phyloP scores from a whole-genome alignment of 2,888 invertebrate genomes.

The Andricus curvator region DNA sequence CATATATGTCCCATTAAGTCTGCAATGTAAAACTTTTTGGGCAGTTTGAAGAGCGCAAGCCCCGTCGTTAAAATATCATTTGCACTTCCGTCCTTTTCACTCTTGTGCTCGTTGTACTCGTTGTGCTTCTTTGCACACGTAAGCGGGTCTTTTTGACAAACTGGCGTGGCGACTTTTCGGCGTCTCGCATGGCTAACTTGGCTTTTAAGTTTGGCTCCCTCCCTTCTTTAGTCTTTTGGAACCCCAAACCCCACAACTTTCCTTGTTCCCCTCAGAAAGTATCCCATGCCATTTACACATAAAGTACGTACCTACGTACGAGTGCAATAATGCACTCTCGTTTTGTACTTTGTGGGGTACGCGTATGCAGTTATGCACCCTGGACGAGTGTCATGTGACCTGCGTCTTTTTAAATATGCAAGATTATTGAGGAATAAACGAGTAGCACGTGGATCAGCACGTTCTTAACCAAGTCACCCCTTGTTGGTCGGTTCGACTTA shows the following conservation, averaged over 20 bases:
- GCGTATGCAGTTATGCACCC: not conserved
- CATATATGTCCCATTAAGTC: conserved; percentile 8
- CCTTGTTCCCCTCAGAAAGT: conserved; percentile 32
- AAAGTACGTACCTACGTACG: conserved; percentile 6
- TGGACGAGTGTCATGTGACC: not conserved
- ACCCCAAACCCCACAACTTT: not conserved
- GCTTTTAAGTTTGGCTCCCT: conserved; percentile 18
- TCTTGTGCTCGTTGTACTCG: not conserved
- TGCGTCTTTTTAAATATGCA: not conserved
- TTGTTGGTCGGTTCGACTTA: not conserved
- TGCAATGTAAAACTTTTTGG: conserved; percentile 7
- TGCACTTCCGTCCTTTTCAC: conserved; percentile 19
- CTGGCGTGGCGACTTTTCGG: conserved; percentile 39
- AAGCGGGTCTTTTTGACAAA: conserved; percentile 29
- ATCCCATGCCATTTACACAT: conserved; percentile 14
- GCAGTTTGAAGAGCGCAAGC: conserved; percentile 16
- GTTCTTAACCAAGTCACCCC: conserved; percentile 11
- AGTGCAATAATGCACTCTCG: conserved; percentile 11
- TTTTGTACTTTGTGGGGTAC: not conserved
- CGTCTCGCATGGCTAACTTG: conserved; percentile 34
- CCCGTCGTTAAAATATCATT: conserved; percentile 38
- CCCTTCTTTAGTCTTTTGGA: not conserved
- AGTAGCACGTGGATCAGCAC: conserved; percentile 28
- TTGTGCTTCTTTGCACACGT: not conserved
- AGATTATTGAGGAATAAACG: conserved; percentile 24